Evolutionary conservation across 2,888 invertebrate species (phyloP).

Genomic region (Nomada hirtipes): DNA sequence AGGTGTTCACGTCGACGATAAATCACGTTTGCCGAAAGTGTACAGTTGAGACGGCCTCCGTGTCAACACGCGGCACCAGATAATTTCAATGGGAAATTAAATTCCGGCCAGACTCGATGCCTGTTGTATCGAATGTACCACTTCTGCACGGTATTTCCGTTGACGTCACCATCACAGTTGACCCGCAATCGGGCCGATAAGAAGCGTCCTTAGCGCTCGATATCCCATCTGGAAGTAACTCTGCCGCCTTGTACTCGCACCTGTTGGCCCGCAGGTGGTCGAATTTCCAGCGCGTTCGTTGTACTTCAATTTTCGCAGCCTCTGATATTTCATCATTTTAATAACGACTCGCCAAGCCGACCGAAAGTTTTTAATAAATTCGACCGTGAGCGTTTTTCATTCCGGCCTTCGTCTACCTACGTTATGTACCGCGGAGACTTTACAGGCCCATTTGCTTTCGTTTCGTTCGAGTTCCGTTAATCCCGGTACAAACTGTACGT

Average conservation of each 20-base stretch:
- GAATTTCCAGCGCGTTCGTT: no score
- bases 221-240: neutral
- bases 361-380: neutral
- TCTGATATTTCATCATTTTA: neutral
- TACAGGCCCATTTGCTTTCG: slow-evolving; percentile 21
- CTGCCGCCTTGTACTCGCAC: neutral
- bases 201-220: neutral
- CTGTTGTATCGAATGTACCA: slow-evolving; percentile 29
- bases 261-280: no score
- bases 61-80: no score
- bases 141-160: slow-evolving; percentile 42
- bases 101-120: neutral
- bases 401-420: neutral
- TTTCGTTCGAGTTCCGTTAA: slow-evolving; percentile 38
- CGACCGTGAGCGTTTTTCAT: neutral
- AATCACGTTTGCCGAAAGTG: neutral
- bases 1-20: slow-evolving; percentile 6
- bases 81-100: slow-evolving; percentile 6
- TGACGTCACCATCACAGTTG: slow-evolving; percentile 43
- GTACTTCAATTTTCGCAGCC: no score
- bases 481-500: slow-evolving; percentile 26
- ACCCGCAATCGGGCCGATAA: slow-evolving; percentile 42
- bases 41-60: no score
- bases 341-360: neutral
- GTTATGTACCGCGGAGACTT: no score